Evolutionary conservation across 2,113 vertebrate genomes (phyloP).

Genomic region (Eolophus roseicapilla): DNA sequence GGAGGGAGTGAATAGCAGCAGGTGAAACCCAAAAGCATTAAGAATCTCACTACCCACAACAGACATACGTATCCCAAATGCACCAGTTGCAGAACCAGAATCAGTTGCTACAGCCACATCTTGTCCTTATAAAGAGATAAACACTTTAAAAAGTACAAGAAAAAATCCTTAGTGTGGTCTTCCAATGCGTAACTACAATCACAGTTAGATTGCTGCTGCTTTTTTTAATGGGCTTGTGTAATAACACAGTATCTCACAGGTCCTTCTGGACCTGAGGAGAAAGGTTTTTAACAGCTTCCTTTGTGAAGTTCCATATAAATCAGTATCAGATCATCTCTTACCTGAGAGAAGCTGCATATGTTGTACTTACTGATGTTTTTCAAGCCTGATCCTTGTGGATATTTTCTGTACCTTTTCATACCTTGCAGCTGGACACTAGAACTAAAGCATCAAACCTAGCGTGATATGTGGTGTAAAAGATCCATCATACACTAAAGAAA

Average conservation of each 20-base stretch:
- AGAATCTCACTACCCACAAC: background rate
- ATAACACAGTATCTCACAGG: background rate
- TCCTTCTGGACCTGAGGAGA: background rate
- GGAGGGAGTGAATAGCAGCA: background rate
- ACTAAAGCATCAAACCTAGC: background rate
- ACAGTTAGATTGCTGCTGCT: background rate
- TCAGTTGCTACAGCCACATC: background rate
- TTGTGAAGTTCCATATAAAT: background rate
- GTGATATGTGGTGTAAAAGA: background rate
- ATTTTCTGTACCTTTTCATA: background rate
- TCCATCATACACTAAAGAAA: background rate
- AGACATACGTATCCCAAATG: accelerated
- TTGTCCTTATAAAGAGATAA: background rate
- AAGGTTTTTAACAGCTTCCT: background rate
- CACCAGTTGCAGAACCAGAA: background rate
- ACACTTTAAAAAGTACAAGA: background rate
- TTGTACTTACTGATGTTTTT: background rate
- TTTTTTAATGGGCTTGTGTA: background rate
- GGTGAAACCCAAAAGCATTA: background rate
- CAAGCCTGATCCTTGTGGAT: background rate
- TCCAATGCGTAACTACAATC: background rate
- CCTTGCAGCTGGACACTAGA: background rate
- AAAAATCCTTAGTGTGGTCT: background rate
- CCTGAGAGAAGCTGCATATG: background rate
- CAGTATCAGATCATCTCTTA: background rate